These are phyloP conservation scores for Stichopus chloronotus DNA, from an alignment of 35 echinoderm and acorn worm genomes.

Conservation along the genomic window DNA sequence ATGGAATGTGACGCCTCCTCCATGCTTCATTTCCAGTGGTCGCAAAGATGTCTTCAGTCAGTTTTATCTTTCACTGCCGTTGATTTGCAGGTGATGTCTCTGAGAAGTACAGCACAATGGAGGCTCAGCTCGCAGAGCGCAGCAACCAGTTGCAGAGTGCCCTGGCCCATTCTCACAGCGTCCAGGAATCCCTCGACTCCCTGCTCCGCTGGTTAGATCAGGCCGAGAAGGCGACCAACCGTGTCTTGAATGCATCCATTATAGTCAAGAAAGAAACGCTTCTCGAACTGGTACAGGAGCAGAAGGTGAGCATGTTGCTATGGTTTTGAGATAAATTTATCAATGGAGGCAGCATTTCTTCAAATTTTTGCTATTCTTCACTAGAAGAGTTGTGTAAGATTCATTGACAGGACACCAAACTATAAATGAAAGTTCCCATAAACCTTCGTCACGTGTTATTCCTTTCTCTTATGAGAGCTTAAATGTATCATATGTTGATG, in stretches of 20 bases:
- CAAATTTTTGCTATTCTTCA: neutral
- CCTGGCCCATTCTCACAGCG: slow-evolving; percentile 88
- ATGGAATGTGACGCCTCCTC: too few relatives aligned
- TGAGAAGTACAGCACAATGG: slow-evolving; percentile 88
- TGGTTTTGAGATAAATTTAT: neutral
- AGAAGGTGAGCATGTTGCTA: slow-evolving; percentile 68
- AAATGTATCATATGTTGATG: too few relatives aligned
- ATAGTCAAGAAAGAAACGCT: slow-evolving; percentile 92
- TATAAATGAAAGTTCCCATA: too few relatives aligned
- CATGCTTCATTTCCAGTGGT: too few relatives aligned
- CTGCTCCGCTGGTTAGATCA: slow-evolving; percentile 91
- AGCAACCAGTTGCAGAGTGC: slow-evolving; percentile 96
- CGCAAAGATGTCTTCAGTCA: too few relatives aligned
- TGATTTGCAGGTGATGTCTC: slow-evolving; percentile 75
- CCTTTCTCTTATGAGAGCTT: too few relatives aligned
- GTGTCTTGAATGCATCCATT: slow-evolving; percentile 83
- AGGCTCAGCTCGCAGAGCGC: slow-evolving; percentile 81
- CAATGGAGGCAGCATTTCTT: neutral
- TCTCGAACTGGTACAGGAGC: slow-evolving; percentile 85
- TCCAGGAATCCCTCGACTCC: slow-evolving; percentile 87
- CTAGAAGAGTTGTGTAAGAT: neutral
- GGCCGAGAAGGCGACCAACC: slow-evolving; percentile 81
- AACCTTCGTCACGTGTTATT: too few relatives aligned
- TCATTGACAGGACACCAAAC: neutral
- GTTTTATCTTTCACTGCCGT: too few relatives aligned